Percentiles rank a stretch among this genome's conserved stretches.
Conservation (phyloP, 2,113 vertebrate genomes). For the Chunga burmeisteri region DNA sequence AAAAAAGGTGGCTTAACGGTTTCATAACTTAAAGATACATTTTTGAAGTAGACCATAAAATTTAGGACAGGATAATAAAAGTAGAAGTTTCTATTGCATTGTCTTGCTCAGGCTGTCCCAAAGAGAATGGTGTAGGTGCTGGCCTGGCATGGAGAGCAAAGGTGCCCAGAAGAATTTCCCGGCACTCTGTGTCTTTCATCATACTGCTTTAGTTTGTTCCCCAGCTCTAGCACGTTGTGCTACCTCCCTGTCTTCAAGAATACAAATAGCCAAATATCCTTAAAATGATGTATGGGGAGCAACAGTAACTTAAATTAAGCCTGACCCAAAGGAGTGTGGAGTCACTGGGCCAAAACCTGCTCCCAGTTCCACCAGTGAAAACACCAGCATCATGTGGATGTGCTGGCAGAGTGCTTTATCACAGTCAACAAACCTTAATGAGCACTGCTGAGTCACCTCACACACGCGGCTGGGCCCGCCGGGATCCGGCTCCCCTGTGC, state of each 20-base stretch:
- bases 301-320: background rate
- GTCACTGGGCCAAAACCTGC: background rate
- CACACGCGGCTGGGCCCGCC: rapidly evolving
- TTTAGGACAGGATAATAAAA: background rate
- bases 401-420: background rate
- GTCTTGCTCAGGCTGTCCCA: background rate
- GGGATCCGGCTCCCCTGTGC: background rate
- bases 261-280: background rate
- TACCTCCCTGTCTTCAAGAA: background rate
- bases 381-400: background rate
- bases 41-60: background rate
- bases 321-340: background rate
- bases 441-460: background rate
- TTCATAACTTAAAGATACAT: background rate
- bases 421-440: background rate
- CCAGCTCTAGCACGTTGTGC: background rate
- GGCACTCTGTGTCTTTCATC: background rate
- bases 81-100: background rate
- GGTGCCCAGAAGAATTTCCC: background rate
- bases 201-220: background rate
- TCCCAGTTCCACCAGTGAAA: background rate
- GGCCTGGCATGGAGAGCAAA: background rate
- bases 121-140: background rate
- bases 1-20: background rate
- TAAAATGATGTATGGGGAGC: background rate